A percentile compares a stretch with the other conserved stretches of the same genome.
These are phyloP conservation scores for Nerophis ophidion DNA, from an alignment of 2,113 vertebrate species.

Conservation along the genomic window DNA sequence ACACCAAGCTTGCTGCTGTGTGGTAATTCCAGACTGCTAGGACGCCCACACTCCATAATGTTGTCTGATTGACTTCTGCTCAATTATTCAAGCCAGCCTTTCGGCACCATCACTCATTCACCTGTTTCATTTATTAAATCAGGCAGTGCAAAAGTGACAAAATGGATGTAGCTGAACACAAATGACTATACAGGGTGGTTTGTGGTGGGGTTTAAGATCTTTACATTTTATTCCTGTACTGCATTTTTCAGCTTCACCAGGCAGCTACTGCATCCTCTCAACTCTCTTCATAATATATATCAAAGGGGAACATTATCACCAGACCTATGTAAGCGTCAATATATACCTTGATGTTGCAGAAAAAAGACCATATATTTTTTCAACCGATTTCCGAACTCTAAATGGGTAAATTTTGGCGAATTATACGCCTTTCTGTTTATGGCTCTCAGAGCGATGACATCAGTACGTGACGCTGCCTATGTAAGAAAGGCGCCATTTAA, in stretches of 20 bases:
- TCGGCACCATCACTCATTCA: slow-evolving; percentile 42
- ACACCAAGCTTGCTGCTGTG: slow-evolving; percentile 41
- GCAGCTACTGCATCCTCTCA: slow-evolving; percentile 16
- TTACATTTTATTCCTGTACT: slow-evolving; percentile 28
- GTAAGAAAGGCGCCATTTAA: too few relatives aligned
- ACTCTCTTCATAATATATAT: slow-evolving; percentile 5
- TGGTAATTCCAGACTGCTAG: slow-evolving; percentile 53
- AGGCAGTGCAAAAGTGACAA: slow-evolving; percentile 57
- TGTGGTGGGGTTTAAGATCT: slow-evolving; percentile 4
- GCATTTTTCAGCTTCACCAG: slow-evolving; percentile 23
- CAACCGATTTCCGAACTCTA: too few relatives aligned
- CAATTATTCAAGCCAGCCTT: slow-evolving; percentile 70
- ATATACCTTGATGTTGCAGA: too few relatives aligned
- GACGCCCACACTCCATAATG: slow-evolving; percentile 39
- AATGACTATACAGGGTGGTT: slow-evolving; percentile 30
- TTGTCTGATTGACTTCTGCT: slow-evolving; percentile 64
- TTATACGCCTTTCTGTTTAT: too few relatives aligned
- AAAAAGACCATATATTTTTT: too few relatives aligned
- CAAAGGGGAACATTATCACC: too few relatives aligned
- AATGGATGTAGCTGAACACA: slow-evolving; percentile 53
- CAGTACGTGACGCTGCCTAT: too few relatives aligned
- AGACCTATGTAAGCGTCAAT: too few relatives aligned
- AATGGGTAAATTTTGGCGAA: too few relatives aligned
- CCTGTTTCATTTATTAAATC: slow-evolving; percentile 59
- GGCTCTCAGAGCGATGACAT: too few relatives aligned